Conservation (phyloP, 2,888 invertebrate genomes). For the Acanthacorydalis orientalis region DNA sequence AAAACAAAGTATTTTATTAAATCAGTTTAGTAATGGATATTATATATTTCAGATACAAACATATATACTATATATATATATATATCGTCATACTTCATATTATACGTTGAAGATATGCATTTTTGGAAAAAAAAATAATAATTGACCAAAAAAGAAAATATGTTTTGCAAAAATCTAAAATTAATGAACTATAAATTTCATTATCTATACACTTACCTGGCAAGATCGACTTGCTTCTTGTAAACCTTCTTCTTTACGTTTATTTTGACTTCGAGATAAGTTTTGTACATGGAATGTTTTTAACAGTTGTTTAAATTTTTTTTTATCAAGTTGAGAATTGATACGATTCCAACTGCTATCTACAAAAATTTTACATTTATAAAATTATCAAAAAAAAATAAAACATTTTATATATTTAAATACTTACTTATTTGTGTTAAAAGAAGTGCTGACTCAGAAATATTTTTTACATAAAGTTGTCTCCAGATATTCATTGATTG, state of each 20-base stretch:
- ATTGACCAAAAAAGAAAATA: too few species aligned
- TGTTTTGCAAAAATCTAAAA: too few species aligned
- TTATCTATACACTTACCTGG: constrained; percentile 17
- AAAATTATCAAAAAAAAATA: constrained; percentile 11
- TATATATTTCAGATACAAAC: too few species aligned
- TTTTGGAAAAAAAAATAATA: too few species aligned
- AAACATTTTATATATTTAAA: constrained; percentile 16
- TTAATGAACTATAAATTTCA: too few species aligned
- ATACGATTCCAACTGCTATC: constrained; percentile 26
- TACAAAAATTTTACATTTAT: constrained; percentile 14
- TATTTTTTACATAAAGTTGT: constrained; percentile 47
- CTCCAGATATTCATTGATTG: constrained; percentile 45
- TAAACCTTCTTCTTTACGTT: constrained; percentile 25
- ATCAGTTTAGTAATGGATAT: too few species aligned
- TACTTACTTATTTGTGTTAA: constrained; percentile 37
- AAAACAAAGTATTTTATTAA: too few species aligned
- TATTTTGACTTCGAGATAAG: constrained; percentile 25
- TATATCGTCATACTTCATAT: too few species aligned
- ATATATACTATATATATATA: too few species aligned
- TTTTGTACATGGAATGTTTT: constrained; percentile 28
- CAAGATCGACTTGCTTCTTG: constrained; percentile 16
- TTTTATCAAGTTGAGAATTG: constrained; percentile 21
- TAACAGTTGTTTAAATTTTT: constrained; percentile 29
- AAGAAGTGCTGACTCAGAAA: constrained; percentile 46
- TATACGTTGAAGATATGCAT: too few species aligned